phyloP scores from a whole-genome alignment of 30 jellyfish, hydroid and myxozoan species.

The Clytia hemisphaerica region DNA sequence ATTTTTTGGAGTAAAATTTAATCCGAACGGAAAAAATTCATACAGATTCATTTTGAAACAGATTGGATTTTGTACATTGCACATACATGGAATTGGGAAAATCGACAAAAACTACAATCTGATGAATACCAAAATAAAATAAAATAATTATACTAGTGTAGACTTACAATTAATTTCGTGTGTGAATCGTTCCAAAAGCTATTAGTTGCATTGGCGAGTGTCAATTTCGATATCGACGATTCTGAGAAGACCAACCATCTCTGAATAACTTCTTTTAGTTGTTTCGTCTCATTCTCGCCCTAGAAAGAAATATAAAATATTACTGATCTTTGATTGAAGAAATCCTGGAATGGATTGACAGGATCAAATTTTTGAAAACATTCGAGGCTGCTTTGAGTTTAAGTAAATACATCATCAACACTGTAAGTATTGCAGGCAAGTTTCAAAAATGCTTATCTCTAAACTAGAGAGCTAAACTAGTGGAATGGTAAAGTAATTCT shows the following conservation, averaged over 20 bases:
- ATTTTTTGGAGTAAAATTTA: too few species aligned
- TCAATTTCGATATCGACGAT: slow-evolving; percentile 34
- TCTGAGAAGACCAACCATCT: slow-evolving; percentile 66
- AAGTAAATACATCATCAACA: too few species aligned
- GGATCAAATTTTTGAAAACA: background rate
- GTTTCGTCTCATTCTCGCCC: slow-evolving; percentile 27
- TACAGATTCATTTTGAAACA: too few species aligned
- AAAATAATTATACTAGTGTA: background rate
- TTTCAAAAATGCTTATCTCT: too few species aligned
- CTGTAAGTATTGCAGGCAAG: too few species aligned
- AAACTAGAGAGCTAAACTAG: too few species aligned
- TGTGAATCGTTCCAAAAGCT: slow-evolving; percentile 88
- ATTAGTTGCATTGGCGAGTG: slow-evolving; percentile 55
- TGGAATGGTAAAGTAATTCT: too few species aligned
- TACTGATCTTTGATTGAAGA: background rate
- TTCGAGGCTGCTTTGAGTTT: background rate
- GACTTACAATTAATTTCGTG: slow-evolving; percentile 52
- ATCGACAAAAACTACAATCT: background rate
- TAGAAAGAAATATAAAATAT: background rate
- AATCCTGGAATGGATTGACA: background rate
- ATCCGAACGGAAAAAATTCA: too few species aligned
- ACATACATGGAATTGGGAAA: background rate
- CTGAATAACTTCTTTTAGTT: slow-evolving; percentile 48
- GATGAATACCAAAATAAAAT: background rate
- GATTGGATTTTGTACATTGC: too few species aligned